Percentiles rank a stretch among this genome's conserved stretches.
Evolutionary conservation across 1,140 invertebrate species (phyloP).

Genomic region (Dendroctonus ponderosae): DNA sequence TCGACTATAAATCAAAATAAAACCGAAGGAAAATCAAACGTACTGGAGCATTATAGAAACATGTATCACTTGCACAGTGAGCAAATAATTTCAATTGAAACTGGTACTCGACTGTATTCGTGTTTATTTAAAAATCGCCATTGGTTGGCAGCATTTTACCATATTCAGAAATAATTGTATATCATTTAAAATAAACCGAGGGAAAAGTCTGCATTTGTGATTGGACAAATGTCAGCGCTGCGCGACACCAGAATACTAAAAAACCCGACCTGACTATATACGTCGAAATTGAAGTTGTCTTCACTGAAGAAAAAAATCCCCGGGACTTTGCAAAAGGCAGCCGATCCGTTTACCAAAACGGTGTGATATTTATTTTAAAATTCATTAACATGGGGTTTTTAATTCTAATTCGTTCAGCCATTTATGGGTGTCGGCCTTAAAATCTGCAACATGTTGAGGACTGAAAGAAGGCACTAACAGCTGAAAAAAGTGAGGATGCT

Average conservation of each 20-base stretch:
- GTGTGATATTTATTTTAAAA: constrained; percentile 24
- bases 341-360: constrained; percentile 8
- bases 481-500: too few relatives aligned
- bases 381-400: constrained; percentile 22
- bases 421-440: too few relatives aligned
- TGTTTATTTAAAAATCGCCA: background rate
- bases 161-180: constrained; percentile 19
- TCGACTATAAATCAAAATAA: too few relatives aligned
- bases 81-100: background rate
- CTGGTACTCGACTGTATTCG: background rate
- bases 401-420: constrained; percentile 12
- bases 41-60: too few relatives aligned
- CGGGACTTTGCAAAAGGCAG: constrained; percentile 8
- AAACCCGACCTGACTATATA: constrained; percentile 13
- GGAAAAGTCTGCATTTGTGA: constrained; percentile 8
- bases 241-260: constrained; percentile 16
- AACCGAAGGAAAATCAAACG: too few relatives aligned
- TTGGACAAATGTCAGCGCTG: constrained; percentile 15
- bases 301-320: constrained; percentile 17
- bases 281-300: constrained; percentile 11
- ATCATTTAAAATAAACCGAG: constrained; percentile 11
- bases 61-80: too few relatives aligned
- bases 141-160: background rate
- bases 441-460: too few relatives aligned
- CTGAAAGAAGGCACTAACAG: too few relatives aligned